Base-by-base conservation (phyloP, 2,888 invertebrate genomes). In the Acronicta alni region DNA sequence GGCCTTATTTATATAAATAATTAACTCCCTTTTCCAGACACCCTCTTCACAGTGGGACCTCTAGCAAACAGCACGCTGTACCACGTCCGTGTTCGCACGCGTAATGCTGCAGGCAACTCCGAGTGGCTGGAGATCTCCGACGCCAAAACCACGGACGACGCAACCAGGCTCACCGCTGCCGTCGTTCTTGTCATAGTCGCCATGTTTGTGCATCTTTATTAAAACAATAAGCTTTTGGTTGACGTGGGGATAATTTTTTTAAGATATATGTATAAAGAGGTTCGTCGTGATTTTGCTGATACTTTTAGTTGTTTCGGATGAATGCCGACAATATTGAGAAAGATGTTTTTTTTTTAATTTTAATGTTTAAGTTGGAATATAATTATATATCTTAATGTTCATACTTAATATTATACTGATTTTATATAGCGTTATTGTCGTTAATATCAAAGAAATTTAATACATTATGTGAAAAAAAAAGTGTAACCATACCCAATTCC, bases 51-150 rank as follows among this genome's bases (percentile, higher is more conserved):
- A 1, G 85, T 92, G 42, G 89, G 84, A 10, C 83, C 85, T 1
- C 79, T 94, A 18, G 32, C 72, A 2, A 93, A 92, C 72, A 57
- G 57, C 15, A 94, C 93, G 0, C 57, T 64, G 6, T 94, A 84
- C 82, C 85, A 90, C 80, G 89, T 81, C 12, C 87, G 91, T 0
- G 90, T 91, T 1, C 84, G 89, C 35, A 83, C 89, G 23, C 79
- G 87, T 38, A 94, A 94, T 72, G 84, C 86, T 0, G 93, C 93
- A 0, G 92, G 93, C 1, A 83, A 81, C 71, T 94, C 93, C 0
- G 90, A 90, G 23, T 93, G 91, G 91, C 48, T 89, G 39, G 81
- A 82, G 17, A 60, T 86, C 10, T 55, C 68, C 0, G 80, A 78
- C 0, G 71, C 85, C 1, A 57, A 65, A 38, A 88, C 88, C 23